Conservation (phyloP, 1,140 invertebrate genomes). For the Neodiprion virginianus region DNA sequence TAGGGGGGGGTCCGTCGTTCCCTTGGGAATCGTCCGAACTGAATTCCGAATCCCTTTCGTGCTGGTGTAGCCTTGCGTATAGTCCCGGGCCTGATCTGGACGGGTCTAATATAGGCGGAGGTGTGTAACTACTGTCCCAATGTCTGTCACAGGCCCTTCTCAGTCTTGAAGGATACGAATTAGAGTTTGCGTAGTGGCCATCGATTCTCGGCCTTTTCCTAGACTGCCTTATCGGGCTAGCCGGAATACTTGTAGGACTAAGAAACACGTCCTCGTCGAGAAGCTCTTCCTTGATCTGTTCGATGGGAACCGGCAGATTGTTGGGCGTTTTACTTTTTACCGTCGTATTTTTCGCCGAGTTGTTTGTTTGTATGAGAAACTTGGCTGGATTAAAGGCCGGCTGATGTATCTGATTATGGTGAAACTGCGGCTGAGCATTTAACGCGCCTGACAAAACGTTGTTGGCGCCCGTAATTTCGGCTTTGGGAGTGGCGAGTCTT, state of each 20-base stretch:
- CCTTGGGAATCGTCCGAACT: conserved; percentile 59
- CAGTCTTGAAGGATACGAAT: conserved; percentile 65
- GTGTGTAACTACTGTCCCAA: conserved; percentile 80
- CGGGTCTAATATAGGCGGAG: conserved; percentile 91
- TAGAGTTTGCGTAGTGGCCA: conserved; percentile 60
- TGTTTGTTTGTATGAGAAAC: conserved; percentile 52
- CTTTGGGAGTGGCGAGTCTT: conserved; percentile 46
- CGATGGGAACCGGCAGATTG: conserved; percentile 52
- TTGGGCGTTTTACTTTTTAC: conserved; percentile 48
- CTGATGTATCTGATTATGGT: conserved; percentile 20
- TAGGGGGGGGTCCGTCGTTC: conserved; percentile 58
- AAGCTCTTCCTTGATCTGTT: conserved; percentile 65
- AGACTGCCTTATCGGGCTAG: conserved; percentile 68
- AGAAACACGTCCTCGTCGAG: conserved; percentile 75
- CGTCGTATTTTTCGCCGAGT: conserved; percentile 32
- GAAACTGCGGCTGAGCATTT: conserved; percentile 32
- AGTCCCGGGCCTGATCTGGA: conserved; percentile 85
- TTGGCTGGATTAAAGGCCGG: conserved; percentile 55
- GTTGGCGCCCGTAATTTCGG: conserved; percentile 45
- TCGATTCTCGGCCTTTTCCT: conserved; percentile 72
- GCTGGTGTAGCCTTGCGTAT: conserved; percentile 69
- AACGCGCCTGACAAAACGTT: conserved; percentile 20
- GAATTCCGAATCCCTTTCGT: conserved; percentile 55
- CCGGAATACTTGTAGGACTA: conserved; percentile 73
- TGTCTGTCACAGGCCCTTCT: conserved; percentile 66